Conservation (phyloP, 1,140 invertebrate genomes). For the Ganaspis sp. region DNA sequence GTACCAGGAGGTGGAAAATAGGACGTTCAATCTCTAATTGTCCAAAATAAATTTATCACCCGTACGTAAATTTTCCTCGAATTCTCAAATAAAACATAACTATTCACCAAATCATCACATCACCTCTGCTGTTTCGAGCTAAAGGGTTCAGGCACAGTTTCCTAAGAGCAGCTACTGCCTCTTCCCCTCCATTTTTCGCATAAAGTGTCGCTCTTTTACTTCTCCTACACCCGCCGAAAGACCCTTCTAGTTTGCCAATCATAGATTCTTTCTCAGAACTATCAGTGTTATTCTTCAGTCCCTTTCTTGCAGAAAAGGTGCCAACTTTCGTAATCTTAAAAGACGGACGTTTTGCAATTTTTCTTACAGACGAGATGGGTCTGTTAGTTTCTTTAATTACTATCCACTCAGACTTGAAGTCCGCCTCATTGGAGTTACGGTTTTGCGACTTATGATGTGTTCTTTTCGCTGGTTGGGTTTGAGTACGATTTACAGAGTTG, state of each 20-base stretch:
- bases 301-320: constrained; percentile 55
- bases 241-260: constrained; percentile 37
- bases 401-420: neutral
- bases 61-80: neutral
- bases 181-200: constrained; percentile 69
- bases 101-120: constrained; percentile 72
- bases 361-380: constrained; percentile 38
- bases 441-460: constrained; percentile 24
- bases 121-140: constrained; percentile 63
- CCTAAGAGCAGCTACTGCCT: constrained; percentile 67
- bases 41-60: too few species aligned
- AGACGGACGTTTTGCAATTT: constrained; percentile 47
- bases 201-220: constrained; percentile 70
- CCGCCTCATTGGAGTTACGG: neutral
- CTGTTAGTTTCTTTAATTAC: constrained; percentile 27
- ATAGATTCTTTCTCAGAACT: constrained; percentile 36
- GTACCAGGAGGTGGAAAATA: too few species aligned
- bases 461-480: constrained; percentile 53
- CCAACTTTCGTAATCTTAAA: constrained; percentile 49
- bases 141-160: constrained; percentile 71
- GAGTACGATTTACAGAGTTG: constrained; percentile 34
- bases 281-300: constrained; percentile 38
- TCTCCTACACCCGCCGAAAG: constrained; percentile 46
- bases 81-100: too few species aligned
- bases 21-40: too few species aligned